A percentile compares a stretch with the other conserved stretches of the same genome.
These are phyloP conservation scores for Emys orbicularis DNA, from an alignment of 2,797 vertebrate genomes.

Conservation along the genomic window DNA sequence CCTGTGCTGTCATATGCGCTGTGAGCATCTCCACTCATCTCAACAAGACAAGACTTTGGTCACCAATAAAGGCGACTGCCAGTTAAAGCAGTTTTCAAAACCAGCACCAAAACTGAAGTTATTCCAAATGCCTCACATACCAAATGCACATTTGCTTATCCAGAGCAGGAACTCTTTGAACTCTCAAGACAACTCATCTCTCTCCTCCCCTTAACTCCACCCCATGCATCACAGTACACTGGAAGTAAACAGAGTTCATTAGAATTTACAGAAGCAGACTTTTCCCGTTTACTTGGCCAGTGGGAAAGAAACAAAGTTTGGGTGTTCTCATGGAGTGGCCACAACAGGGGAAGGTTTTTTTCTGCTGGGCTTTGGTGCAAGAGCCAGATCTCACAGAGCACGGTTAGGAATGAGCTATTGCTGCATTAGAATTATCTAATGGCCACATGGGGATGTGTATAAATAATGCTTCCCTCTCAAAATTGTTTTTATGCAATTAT, in stretches of 20 bases:
- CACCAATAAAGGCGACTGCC: background rate
- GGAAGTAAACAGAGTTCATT: background rate
- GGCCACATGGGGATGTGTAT: rapidly evolving
- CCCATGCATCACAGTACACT: rapidly evolving
- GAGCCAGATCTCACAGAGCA: background rate
- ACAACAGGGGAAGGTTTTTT: background rate
- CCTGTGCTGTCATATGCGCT: background rate
- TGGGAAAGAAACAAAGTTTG: rapidly evolving
- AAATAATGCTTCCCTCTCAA: background rate
- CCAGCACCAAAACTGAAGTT: background rate
- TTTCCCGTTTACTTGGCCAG: background rate
- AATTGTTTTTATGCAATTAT: background rate
- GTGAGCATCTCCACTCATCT: no score
- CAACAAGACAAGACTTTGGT: background rate
- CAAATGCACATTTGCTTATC: background rate
- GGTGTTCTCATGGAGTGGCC: background rate
- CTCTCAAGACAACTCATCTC: background rate
- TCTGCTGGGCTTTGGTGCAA: background rate
- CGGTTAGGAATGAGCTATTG: background rate
- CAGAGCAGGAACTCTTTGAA: background rate
- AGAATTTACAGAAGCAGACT: background rate
- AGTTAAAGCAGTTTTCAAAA: background rate
- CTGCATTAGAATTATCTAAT: rapidly evolving
- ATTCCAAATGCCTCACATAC: background rate
- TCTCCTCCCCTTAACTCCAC: background rate